Percentiles rank a stretch among this genome's conserved stretches.
Conservation (phyloP, 2,113 vertebrate species). For the Ranitomeya variabilis region DNA sequence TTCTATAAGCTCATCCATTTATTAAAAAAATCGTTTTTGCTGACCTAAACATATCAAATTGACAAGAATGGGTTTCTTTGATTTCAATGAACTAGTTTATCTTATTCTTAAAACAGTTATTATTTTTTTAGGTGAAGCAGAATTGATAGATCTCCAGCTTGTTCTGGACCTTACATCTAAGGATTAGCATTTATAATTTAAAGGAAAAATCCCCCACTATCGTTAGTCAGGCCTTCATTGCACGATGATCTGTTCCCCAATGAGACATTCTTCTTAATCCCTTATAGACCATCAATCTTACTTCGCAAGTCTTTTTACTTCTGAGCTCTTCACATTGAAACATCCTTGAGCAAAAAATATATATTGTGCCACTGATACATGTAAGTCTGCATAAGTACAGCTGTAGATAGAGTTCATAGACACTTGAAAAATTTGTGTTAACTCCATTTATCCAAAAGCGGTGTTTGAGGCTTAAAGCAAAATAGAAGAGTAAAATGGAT, state of each 20-base stretch:
- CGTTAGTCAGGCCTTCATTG: not conserved
- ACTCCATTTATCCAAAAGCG: not conserved
- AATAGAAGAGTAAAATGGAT: not conserved
- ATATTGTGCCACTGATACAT: not conserved
- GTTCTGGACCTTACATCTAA: not conserved
- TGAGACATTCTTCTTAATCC: not conserved
- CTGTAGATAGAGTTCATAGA: not conserved
- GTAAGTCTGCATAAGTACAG: not conserved
- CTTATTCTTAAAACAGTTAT: not conserved
- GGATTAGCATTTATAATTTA: constrained; percentile 5
- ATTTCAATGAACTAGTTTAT: not conserved
- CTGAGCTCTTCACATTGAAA: not conserved
- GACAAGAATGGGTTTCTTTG: not conserved
- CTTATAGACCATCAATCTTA: not conserved
- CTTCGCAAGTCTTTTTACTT: not conserved
- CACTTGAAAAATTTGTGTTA: not conserved
- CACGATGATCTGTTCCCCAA: not conserved
- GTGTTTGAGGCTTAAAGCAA: not conserved
- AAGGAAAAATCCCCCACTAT: not conserved
- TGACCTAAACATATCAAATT: not conserved
- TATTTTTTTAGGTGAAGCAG: not conserved
- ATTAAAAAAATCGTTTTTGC: not conserved
- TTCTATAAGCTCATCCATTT: not conserved
- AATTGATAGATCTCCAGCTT: not conserved
- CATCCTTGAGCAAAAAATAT: not conserved